Base-by-base conservation (phyloP, 2,888 invertebrate genomes). In the Stegophylla sp. region DNA sequence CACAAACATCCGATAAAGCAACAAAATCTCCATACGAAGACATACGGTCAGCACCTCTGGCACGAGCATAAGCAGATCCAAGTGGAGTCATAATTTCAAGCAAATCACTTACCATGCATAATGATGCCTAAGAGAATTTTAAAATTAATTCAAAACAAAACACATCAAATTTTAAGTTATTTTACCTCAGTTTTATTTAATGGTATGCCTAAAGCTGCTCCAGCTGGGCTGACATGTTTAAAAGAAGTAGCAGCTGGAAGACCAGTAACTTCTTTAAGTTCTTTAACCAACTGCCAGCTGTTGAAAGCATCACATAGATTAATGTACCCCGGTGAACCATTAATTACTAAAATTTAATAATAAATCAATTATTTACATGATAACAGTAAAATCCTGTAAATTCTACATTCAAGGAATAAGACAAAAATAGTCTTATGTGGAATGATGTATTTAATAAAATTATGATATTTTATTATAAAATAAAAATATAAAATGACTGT, bases 21-120 rank as follows among this genome's bases (percentile, higher is more conserved):
- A 98, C 91, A 87, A 98, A 98, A 88, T 99, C 99, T 0, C 99
- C 98, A 87, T 98, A 99, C 0, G 98, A 98, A 12, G 97, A 98
- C 98, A 99, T 98, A 76, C 98, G 91, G 88, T 99, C 98, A 20
- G 98, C 97, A 72, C 98, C 98, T 86, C 98, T 91, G 0, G 98
- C 98, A 82, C 98, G 90, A 0, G 97, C 98, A 87, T 98, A 98
- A 0, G 98, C 98, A 20, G 90, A 90, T 0, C 97, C 96, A 15
- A 97, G 86, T 0, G 96, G 95, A 0, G 93, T 91, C 84, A 97
- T 87, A 51, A 89, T 87, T 4, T 91, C 89, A 0, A 89, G 87
- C 64, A 97, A 85, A 87, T 98, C 98, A 71, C 93, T 91, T 4
- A 98, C 97, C 94, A 97, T 96, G 86, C 97, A 98, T 0, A 97